These are phyloP conservation scores for Melanotaenia maccullochi DNA, from an alignment of 2,797 vertebrate species.

Conservation along the genomic window DNA sequence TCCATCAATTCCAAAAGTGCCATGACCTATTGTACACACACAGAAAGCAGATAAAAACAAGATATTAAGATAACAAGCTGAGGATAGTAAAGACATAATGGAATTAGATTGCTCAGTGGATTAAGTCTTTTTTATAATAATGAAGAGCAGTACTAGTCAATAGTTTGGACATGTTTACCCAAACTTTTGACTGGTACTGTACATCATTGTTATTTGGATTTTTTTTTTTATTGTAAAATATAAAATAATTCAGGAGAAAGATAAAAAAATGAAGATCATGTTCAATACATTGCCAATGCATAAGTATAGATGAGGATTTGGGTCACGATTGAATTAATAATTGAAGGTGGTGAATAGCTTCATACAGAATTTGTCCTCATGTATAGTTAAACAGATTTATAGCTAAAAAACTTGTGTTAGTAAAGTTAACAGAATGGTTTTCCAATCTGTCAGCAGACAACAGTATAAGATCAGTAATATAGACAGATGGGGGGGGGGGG, in stretches of 20 bases:
- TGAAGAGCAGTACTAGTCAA: not conserved
- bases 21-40: conserved; percentile 40
- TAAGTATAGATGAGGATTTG: not conserved
- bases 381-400: not conserved
- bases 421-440: conserved; percentile 27
- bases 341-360: not conserved
- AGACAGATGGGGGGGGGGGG: not conserved
- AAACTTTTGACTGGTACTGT: not conserved
- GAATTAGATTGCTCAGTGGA: not conserved
- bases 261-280: not conserved
- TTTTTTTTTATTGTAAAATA: not conserved
- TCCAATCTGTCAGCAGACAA: not conserved
- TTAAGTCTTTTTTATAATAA: not conserved
- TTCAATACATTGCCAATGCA: not conserved
- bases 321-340: not conserved
- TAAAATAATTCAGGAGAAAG: not conserved
- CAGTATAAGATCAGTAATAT: conserved; percentile 40
- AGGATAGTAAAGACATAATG: not conserved
- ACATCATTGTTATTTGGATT: not conserved
- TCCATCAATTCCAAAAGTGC: conserved; percentile 31
- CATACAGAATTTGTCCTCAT: not conserved
- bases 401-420: not conserved
- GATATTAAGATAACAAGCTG: not conserved
- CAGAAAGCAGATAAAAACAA: conserved; percentile 6
- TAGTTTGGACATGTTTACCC: not conserved